Conservation (phyloP, 2,888 invertebrate species). For the Drosophila silvestris region DNA sequence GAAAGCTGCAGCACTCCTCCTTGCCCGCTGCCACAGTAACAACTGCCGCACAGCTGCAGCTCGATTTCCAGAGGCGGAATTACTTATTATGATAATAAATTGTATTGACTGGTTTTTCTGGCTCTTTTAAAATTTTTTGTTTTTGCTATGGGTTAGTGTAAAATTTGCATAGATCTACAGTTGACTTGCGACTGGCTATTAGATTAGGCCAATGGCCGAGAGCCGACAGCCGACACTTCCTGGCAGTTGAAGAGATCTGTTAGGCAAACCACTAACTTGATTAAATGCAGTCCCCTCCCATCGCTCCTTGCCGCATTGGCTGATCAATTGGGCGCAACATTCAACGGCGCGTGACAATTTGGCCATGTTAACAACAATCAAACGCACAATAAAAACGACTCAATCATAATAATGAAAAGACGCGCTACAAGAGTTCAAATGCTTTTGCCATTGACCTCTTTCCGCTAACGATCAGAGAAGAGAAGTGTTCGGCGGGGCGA, state of each 20-base stretch:
- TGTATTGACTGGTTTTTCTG: constrained; percentile 71
- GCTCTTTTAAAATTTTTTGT: constrained; percentile 35
- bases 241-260: constrained; percentile 30
- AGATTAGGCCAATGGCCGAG: constrained; percentile 49
- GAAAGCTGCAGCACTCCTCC: constrained; percentile 21
- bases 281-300: constrained; percentile 39
- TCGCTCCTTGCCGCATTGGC: background rate
- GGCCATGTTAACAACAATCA: constrained; percentile 36
- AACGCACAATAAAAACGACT: constrained; percentile 26
- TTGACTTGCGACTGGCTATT: constrained; percentile 42
- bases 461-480: constrained; percentile 22
- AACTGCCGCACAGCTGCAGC: constrained; percentile 35
- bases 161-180: constrained; percentile 71
- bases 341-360: constrained; percentile 72
- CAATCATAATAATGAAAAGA: constrained; percentile 33
- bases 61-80: constrained; percentile 67
- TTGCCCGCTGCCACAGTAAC: constrained; percentile 1
- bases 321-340: constrained; percentile 58
- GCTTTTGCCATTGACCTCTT: constrained; percentile 79
- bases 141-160: constrained; percentile 6
- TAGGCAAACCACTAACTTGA: constrained; percentile 44
- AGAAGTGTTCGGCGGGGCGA: constrained; percentile 3
- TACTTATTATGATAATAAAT: constrained; percentile 74
- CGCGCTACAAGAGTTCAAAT: constrained; percentile 72
- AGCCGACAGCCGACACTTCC: constrained; percentile 53